A percentile compares a stretch with the other conserved stretches of the same genome.
Conservation (phyloP, 1,140 invertebrate species). For the Pseudobourletiella spinata region DNA sequence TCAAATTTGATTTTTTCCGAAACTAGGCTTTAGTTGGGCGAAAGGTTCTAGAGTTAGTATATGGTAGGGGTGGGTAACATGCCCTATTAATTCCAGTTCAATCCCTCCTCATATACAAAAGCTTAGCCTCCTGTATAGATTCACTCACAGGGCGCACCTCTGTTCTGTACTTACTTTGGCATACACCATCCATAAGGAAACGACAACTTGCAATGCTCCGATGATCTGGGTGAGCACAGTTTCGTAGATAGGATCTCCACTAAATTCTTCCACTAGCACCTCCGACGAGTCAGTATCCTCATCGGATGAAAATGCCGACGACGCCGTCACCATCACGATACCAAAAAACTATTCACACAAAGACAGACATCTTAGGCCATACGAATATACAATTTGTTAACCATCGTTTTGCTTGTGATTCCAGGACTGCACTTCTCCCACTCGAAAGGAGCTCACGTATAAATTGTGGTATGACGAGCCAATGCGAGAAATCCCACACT, state of each 20-base stretch:
- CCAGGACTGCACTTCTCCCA: no score
- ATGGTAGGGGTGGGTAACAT: no score
- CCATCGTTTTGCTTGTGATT: no score
- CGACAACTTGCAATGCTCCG: conserved; percentile 5
- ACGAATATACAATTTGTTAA: no score
- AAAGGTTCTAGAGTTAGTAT: no score
- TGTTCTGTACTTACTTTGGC: conserved; percentile 11
- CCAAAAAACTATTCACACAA: conserved; percentile 10
- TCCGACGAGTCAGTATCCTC: not conserved
- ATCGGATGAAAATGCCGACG: not conserved
- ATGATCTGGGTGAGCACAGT: conserved; percentile 2
- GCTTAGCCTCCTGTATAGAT: no score
- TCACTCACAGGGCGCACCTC: not conserved
- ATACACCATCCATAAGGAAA: conserved; percentile 16
- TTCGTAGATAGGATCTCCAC: conserved; percentile 6
- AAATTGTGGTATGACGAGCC: not conserved
- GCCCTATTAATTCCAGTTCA: no score
- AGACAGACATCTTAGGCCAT: not conserved
- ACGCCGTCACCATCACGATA: conserved; percentile 4
- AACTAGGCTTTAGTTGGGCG: no score
- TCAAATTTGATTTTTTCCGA: no score
- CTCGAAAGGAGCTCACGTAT: no score
- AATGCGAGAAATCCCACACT: conserved; percentile 1
- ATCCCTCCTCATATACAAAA: no score
- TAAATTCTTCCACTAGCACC: conserved; percentile 3